Evolutionary conservation across 2,113 vertebrate genomes (phyloP), one percentile per base, ranked within the genome.

Genomic region (Tetrax tetrax): DNA sequence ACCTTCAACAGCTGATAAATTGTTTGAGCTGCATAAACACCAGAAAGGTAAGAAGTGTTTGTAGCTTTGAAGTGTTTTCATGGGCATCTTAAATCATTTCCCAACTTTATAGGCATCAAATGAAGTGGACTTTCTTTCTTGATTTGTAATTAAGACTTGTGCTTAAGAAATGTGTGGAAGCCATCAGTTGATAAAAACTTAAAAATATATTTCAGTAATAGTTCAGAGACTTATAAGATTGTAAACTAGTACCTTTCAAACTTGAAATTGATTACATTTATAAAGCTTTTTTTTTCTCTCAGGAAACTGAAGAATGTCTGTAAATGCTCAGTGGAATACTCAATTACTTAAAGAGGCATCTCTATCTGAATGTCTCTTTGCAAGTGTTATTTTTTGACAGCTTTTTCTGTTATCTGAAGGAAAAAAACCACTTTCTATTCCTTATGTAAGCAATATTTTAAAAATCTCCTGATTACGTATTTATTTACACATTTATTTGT

Each of bases 1-100:
- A 90, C 57, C 35, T 93, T 76, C 78, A 69, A 38, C 90, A 93
- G 66, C 75, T 94, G 85, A 85, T 88, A 95, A 91, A 88, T 95
- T 60, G 9, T 57, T 71, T 78, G 51, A 83, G 57, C 38, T 85
- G 33, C 45, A 85, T 76, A 48, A 82, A 75, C 37, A 33, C 33
- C 54, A 68, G 61, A 92, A 95, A 85, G 48, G 56, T 68, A 90
- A 76, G 65, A 87, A 47, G 33, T 29, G n/a, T 77, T 93, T 81
- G 47, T 89, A 56, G 80, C 38, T 89, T 91, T 19, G 50, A 50
- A 54, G 22, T 70, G 11, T 93, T 94, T 94, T 87, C 56, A 54
- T 21, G 51, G 50, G 53, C 31, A 54, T n/a, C n/a, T 87, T 91
- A 89, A 95, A 66, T 89, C 31, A 31, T 91, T 94, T 72, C 70